A percentile compares a stretch with the other conserved stretches of the same genome.
Conservation (phyloP, 2,888 invertebrate species). For the Opisthograptis luteolata region DNA sequence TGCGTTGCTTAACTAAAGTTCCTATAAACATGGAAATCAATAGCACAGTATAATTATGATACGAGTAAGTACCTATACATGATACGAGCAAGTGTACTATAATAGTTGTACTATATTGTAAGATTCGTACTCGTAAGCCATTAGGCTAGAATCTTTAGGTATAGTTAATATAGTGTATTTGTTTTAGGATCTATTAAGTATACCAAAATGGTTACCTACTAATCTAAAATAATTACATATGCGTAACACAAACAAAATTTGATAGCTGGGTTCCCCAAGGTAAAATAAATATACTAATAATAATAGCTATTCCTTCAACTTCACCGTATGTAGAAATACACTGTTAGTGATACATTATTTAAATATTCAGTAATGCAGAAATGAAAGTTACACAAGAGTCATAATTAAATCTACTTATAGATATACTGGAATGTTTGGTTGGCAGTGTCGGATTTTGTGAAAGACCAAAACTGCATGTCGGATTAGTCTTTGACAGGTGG, state of each 20-base stretch:
- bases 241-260: too few relatives aligned
- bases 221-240: too few relatives aligned
- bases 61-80: not conserved
- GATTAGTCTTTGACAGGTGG: not conserved
- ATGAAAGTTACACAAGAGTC: constrained; percentile 2
- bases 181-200: too few relatives aligned
- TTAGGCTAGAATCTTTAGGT: too few relatives aligned
- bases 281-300: too few relatives aligned
- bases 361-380: constrained; percentile 2
- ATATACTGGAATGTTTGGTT: not conserved
- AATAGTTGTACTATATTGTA: too few relatives aligned
- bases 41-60: constrained; percentile 34
- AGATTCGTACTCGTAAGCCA: too few relatives aligned
- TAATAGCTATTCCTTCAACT: not conserved
- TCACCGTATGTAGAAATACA: constrained; percentile 3
- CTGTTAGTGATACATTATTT: not conserved
- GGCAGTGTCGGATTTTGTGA: not conserved
- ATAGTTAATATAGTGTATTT: too few relatives aligned
- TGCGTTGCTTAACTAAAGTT: constrained; percentile 39
- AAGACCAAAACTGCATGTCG: not conserved
- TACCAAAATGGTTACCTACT: too few relatives aligned
- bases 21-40: constrained; percentile 36
- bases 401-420: too few relatives aligned
- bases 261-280: too few relatives aligned
- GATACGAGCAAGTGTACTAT: too few relatives aligned